These are phyloP conservation scores for Smittia sp. DNA, from an alignment of 2,888 invertebrate genomes.

Conservation along the genomic window DNA sequence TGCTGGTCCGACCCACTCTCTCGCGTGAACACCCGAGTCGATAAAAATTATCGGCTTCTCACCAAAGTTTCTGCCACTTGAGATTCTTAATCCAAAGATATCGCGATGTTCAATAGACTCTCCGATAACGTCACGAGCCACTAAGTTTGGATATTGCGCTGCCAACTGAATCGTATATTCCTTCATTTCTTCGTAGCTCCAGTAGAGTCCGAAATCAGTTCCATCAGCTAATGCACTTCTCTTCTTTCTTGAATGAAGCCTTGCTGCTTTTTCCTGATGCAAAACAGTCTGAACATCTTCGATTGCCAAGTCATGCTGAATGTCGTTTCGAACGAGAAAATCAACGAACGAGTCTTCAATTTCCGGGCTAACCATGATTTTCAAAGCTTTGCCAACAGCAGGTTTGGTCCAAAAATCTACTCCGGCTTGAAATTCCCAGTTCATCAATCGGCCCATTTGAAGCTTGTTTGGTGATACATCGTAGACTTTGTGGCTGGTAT, in stretches of 20 bases:
- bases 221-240: neutral
- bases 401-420: conserved; percentile 36
- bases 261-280: neutral
- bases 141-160: conserved; percentile 56
- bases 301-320: conserved; percentile 2
- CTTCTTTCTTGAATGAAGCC: neutral
- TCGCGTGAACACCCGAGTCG: conserved; percentile 62
- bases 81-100: conserved; percentile 62
- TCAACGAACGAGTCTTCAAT: neutral
- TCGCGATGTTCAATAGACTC: conserved; percentile 59
- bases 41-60: conserved; percentile 56
- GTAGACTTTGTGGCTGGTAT: conserved; percentile 41
- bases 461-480: conserved; percentile 24
- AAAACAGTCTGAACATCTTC: conserved; percentile 27
- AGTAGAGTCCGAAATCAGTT: conserved; percentile 42
- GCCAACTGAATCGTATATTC: conserved; percentile 56
- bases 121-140: conserved; percentile 59
- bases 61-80: conserved; percentile 53
- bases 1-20: conserved; percentile 67
- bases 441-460: neutral
- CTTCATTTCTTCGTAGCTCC: conserved; percentile 53
- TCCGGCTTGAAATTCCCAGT: conserved; percentile 23
- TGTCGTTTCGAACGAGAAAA: neutral
- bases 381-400: neutral
- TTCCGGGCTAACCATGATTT: conserved; percentile 39